Evolutionary conservation across 2,888 invertebrate genomes (phyloP).

Genomic region (Monochamus alternatus): DNA sequence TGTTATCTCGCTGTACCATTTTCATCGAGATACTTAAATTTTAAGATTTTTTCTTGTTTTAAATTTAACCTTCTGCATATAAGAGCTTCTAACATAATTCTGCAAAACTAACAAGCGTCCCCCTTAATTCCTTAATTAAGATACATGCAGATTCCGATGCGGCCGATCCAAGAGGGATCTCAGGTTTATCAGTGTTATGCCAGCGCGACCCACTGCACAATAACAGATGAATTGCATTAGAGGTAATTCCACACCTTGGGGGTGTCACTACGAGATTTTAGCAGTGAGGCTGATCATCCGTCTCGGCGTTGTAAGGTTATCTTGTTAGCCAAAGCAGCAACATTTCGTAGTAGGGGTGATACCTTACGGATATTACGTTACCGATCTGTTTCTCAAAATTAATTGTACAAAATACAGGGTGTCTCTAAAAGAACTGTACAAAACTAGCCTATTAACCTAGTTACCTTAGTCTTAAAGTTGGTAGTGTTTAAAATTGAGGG

Average conservation of each 20-base stretch:
- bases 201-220: constrained; percentile 25
- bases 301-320: constrained; percentile 14
- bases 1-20: too few species aligned
- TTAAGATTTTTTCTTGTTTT: too few species aligned
- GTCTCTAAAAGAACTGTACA: too few species aligned
- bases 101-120: background rate
- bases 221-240: constrained; percentile 38
- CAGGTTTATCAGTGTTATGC: constrained; percentile 26
- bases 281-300: constrained; percentile 5
- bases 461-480: too few species aligned
- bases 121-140: background rate
- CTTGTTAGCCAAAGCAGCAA: constrained; percentile 26
- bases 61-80: too few species aligned
- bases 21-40: too few species aligned
- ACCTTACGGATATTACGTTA: background rate
- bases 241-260: constrained; percentile 28
- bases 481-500: too few species aligned
- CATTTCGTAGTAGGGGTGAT: background rate
- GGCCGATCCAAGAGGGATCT: background rate
- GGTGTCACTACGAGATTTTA: constrained; percentile 23
- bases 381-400: too few species aligned
- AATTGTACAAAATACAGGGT: too few species aligned
- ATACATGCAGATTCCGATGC: background rate
- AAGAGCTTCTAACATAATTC: background rate
- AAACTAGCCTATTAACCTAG: too few species aligned